Evolutionary conservation across 2,888 invertebrate species (phyloP).

Genomic region (Drosophila kanekoi): DNA sequence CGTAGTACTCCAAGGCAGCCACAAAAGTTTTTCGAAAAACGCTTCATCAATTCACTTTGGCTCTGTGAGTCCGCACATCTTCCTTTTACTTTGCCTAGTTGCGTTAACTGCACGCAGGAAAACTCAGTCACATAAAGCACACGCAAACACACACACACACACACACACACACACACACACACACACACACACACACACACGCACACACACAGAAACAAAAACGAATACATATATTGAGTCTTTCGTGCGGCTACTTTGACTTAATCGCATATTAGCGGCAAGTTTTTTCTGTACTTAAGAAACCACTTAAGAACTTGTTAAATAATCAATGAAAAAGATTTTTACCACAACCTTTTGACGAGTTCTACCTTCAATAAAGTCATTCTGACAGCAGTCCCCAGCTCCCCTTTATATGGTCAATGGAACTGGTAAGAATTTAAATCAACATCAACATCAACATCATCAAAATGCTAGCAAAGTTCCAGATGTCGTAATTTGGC

Average conservation of each 20-base stretch:
- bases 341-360: constrained; percentile 24
- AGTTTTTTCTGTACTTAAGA: constrained; percentile 82
- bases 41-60: constrained; percentile 79
- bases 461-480: constrained; percentile 22
- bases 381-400: constrained; percentile 22
- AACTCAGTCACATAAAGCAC: constrained; percentile 28
- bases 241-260: constrained; percentile 65
- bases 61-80: constrained; percentile 38
- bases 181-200: constrained; percentile 15
- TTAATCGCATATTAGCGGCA: constrained; percentile 82
- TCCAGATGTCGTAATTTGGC: constrained; percentile 52
- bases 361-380: constrained; percentile 45
- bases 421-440: not conserved
- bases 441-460: constrained; percentile 16
- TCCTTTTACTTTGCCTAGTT: constrained; percentile 51
- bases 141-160: constrained; percentile 10
- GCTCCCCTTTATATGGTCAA: not conserved
- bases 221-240: constrained; percentile 10
- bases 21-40: constrained; percentile 67
- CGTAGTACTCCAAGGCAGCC: constrained; percentile 27
- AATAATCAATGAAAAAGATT: constrained; percentile 85
- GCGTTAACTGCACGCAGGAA: constrained; percentile 45
- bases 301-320: constrained; percentile 85
- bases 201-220: not conserved
- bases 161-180: constrained; percentile 11